Evolutionary conservation across 2,113 vertebrate genomes (phyloP).

Genomic region (Xiphophorus couchianus): DNA sequence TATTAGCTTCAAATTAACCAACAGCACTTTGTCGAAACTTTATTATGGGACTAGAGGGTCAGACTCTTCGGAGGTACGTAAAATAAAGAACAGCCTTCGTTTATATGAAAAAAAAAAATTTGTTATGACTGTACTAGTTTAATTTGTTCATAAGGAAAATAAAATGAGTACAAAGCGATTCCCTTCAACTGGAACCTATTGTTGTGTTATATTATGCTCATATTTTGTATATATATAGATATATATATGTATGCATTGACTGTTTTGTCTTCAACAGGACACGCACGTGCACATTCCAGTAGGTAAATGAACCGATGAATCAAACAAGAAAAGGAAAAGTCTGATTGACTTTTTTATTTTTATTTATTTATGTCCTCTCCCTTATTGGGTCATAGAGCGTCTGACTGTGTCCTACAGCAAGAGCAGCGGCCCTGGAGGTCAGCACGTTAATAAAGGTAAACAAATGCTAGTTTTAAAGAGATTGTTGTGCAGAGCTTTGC

Average conservation of each 20-base stretch:
- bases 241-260: no score
- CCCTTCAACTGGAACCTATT: no score
- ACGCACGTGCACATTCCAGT: constrained; percentile 60
- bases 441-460: constrained; percentile 95
- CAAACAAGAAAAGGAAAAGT: neutral
- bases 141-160: neutral
- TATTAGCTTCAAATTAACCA: neutral
- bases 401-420: constrained; percentile 88
- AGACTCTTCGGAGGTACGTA: constrained; percentile 54
- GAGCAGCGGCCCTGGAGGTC: constrained; percentile 93
- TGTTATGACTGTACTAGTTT: neutral
- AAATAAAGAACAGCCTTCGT: neutral
- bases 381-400: constrained; percentile 76
- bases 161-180: no score
- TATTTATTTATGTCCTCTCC: neutral
- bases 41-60: constrained; percentile 18
- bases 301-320: constrained; percentile 53
- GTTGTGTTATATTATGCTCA: no score
- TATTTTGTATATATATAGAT: no score
- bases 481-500: no score
- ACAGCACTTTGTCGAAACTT: neutral
- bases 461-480: no score
- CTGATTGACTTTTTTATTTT: neutral
- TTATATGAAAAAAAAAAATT: neutral
- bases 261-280: constrained; percentile 49